These are phyloP conservation scores for Callinectes sapidus DNA, from an alignment of 2,888 invertebrate genomes.

Conservation along the genomic window DNA sequence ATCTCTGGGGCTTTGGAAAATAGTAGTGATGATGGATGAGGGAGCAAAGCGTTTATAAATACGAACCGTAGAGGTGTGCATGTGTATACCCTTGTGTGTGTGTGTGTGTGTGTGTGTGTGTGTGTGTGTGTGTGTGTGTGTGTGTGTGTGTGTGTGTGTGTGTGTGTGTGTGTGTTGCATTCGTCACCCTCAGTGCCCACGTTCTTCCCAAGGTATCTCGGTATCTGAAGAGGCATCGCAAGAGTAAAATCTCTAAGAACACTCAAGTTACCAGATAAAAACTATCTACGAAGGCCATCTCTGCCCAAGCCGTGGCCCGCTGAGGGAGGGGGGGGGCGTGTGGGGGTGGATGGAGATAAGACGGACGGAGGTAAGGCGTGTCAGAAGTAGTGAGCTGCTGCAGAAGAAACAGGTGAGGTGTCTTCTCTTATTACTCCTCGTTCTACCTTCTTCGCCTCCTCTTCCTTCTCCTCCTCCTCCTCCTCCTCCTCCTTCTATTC, in stretches of 20 bases:
- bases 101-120: neutral
- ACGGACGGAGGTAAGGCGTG: neutral
- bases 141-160: conserved; percentile 27
- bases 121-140: conserved; percentile 8
- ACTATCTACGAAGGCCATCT: conserved; percentile 4
- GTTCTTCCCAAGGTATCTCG: neutral
- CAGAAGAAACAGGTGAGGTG: neutral
- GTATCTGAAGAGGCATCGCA: neutral
- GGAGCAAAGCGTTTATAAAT: too few relatives aligned
- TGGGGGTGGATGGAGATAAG: neutral
- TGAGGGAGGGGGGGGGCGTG: neutral
- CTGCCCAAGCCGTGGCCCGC: neutral
- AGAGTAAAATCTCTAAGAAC: neutral
- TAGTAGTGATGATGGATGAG: too few relatives aligned
- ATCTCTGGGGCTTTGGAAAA: too few relatives aligned
- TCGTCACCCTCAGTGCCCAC: neutral
- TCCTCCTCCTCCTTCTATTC: too few relatives aligned
- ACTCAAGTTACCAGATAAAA: neutral
- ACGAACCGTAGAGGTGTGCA: too few relatives aligned
- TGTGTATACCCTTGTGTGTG: too few relatives aligned
- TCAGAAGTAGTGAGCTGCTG: neutral
- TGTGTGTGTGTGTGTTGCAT: conserved; percentile 16
- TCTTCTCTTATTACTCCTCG: neutral
- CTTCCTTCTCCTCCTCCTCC: too few relatives aligned
- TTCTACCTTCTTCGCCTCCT: neutral